Evolutionary conservation across 2,113 vertebrate genomes (phyloP), one percentile per base, ranked within the genome.

Genomic region (Pelmatolapia mariae): DNA sequence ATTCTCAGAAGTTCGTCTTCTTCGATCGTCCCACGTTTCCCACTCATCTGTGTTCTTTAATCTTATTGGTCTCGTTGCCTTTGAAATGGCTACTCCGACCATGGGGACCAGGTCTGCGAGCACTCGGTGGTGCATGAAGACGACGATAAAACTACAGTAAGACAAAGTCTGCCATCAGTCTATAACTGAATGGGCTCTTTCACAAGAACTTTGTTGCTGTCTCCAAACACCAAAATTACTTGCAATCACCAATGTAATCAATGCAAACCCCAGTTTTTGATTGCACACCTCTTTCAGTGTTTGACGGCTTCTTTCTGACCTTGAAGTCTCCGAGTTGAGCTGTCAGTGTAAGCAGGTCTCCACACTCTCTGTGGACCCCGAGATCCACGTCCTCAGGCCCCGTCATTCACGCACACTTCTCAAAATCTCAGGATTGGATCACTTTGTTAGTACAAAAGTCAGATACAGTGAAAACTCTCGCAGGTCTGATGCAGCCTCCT

Each of bases 281-380:
- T 19, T 0, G 16, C 0, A 19, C 66, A 1, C 2, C 1, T 0
- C n/a, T 4, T 0, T 43, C 33, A 2, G 19, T 22, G 33, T 40
- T 68, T 24, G 36, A 24, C 12, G 0, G 36, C 38, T 43, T 45
- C 66, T 71, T 71, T 43, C 66, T 71, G 22, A 1, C n/a, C 36
- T 40, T 0, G 0, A 6, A 71, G 5, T 24, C 7, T 3, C 3
- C 0, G 38, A 43, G n/a, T 71, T 71, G 63, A 68, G 36, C 36
- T 9, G 7, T 15, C 63, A 15, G 36, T 40, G 19, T 22, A 16
- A 24, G n/a, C 38, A 10, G 38, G 38, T 40, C 66, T 4, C 63
- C 7, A 15, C n/a, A 71, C 36, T 22, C 11, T 3, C 13, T 0
- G 38, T 73, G 68, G 40, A 73, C 22, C 5, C 9, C 0, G 22